A percentile compares a stretch with the other conserved stretches of the same genome.
Conservation (phyloP, 2,888 invertebrate species). For the Melanophora roralis region DNA sequence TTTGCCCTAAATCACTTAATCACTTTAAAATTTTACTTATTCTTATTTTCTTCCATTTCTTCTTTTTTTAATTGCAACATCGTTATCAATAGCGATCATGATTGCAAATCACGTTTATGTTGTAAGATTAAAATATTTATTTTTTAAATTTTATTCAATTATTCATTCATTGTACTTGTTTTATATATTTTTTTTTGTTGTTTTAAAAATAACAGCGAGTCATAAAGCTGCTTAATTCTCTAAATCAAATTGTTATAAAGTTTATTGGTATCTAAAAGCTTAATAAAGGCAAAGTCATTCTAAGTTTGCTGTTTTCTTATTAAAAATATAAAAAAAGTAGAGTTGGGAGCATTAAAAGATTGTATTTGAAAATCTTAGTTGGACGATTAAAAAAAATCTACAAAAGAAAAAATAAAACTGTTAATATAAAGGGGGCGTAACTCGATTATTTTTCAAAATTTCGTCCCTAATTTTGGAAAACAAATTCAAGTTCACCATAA, state of each 20-base stretch:
- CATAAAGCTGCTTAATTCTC: not conserved
- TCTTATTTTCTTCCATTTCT: not conserved
- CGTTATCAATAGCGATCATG: not conserved
- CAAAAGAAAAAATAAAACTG: too few species aligned
- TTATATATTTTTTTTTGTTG: not conserved
- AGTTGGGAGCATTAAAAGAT: not conserved
- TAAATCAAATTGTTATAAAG: not conserved
- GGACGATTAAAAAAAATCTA: too few species aligned
- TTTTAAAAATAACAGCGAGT: conserved; percentile 2
- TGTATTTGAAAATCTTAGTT: not conserved
- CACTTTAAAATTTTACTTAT: too few species aligned
- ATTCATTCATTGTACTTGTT: conserved; percentile 8
- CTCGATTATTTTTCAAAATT: too few species aligned
- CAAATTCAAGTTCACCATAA: too few species aligned
- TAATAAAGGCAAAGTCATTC: not conserved
- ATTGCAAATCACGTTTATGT: conserved; percentile 28
- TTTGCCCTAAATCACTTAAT: too few species aligned
- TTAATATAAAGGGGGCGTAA: too few species aligned
- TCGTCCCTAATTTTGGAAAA: too few species aligned
- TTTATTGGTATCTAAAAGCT: conserved; percentile 1
- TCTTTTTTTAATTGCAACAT: not conserved
- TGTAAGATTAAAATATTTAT: too few species aligned
- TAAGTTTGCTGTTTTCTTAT: conserved; percentile 2
- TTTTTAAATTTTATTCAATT: not conserved
- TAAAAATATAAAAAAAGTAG: not conserved